Conservation (phyloP, 2,113 vertebrate species). For the Panthera uncia region DNA sequence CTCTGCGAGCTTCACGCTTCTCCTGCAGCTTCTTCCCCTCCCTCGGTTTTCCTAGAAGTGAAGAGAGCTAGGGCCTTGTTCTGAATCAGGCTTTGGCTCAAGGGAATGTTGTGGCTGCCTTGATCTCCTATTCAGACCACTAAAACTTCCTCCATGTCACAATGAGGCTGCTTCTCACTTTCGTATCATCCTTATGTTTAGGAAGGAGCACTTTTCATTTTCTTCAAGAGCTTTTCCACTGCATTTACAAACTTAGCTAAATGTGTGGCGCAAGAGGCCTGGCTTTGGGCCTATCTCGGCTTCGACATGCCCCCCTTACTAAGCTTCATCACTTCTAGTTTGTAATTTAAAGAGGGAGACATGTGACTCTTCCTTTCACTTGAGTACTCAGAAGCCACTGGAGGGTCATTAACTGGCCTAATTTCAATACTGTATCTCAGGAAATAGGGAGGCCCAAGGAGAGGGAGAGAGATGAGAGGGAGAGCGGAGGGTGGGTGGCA, state of each 20-base stretch:
- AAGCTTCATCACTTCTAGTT: background rate
- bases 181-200: background rate
- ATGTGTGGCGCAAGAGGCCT: background rate
- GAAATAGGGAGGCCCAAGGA: background rate
- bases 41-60: background rate
- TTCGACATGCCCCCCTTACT: background rate
- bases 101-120: background rate
- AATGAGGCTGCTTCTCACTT: background rate
- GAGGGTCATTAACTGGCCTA: background rate
- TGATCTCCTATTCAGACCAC: background rate
- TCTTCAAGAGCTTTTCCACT: background rate
- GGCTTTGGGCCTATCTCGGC: background rate
- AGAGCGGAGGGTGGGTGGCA: background rate
- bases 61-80: background rate
- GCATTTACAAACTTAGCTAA: background rate
- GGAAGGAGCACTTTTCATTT: background rate
- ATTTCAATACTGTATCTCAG: background rate
- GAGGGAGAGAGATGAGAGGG: background rate
- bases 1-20: background rate
- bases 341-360: background rate
- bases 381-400: background rate
- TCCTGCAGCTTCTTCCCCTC: background rate
- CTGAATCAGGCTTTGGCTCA: background rate
- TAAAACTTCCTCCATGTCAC: background rate
- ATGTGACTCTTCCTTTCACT: background rate